Percentiles rank a stretch among this genome's conserved stretches.
phyloP scores from a whole-genome alignment of 2,888 invertebrate genomes.

The Drosophila melanosoma region DNA sequence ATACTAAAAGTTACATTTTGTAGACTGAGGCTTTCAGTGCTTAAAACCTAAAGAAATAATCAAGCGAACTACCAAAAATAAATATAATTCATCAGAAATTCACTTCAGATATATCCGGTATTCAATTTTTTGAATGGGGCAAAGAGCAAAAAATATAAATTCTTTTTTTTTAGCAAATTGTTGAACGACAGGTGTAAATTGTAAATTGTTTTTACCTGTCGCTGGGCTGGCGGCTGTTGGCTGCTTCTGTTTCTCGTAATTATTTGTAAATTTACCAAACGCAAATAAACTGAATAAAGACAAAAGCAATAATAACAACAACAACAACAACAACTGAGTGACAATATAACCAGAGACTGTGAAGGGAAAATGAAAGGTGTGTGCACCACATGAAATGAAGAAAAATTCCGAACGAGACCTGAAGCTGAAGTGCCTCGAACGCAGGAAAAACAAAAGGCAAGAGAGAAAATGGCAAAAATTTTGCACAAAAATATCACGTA shows the following conservation, averaged over 20 bases:
- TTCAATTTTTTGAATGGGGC: constrained; percentile 3
- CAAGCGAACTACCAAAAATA: background rate
- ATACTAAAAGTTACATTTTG: background rate
- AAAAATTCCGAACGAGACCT: constrained; percentile 35
- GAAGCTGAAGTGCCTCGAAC: constrained; percentile 7
- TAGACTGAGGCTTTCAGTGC: background rate
- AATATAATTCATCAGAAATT: constrained; percentile 10
- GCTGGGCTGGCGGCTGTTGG: background rate
- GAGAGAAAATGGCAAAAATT: constrained; percentile 47
- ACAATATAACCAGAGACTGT: constrained; percentile 37
- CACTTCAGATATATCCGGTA: constrained; percentile 28
- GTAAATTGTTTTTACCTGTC: constrained; percentile 40
- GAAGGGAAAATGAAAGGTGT: constrained; percentile 63
- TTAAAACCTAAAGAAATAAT: background rate
- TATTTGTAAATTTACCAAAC: constrained; percentile 46
- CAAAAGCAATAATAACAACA: constrained; percentile 17
- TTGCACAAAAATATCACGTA: constrained; percentile 72
- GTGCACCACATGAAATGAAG: constrained; percentile 27
- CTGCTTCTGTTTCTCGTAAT: constrained; percentile 40
- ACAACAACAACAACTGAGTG: constrained; percentile 4
- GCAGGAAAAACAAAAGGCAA: constrained; percentile 54
- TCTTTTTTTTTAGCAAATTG: constrained; percentile 48
- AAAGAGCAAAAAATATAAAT: constrained; percentile 19
- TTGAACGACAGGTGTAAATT: constrained; percentile 51
- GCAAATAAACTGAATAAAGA: constrained; percentile 43